Percentiles rank a stretch among this genome's conserved stretches.
Conservation (phyloP, 2,797 vertebrate species). For the Eulemur coronatus region DNA sequence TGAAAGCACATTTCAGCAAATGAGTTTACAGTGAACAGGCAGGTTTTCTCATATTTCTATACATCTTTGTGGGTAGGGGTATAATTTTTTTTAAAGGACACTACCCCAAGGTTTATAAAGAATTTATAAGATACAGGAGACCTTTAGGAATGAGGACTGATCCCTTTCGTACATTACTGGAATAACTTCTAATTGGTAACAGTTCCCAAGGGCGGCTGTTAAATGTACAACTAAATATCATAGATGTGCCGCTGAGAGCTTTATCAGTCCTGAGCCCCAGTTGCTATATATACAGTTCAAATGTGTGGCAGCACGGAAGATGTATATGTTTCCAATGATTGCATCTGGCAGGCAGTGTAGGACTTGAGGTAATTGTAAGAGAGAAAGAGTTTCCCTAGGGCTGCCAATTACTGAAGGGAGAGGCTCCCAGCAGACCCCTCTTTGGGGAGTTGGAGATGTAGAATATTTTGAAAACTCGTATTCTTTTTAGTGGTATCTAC, state of each 20-base stretch:
- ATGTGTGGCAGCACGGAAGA: background rate
- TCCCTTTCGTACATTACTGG: background rate
- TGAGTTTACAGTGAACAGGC: background rate
- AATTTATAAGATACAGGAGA: background rate
- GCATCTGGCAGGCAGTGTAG: background rate
- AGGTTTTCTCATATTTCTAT: background rate
- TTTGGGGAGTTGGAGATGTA: background rate
- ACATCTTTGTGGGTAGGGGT: background rate
- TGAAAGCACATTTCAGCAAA: slow-evolving; percentile 22
- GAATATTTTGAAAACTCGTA: background rate
- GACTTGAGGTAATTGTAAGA: background rate
- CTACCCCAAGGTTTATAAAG: background rate
- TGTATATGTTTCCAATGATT: background rate
- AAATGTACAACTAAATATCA: background rate
- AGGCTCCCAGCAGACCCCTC: background rate
- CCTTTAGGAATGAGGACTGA: background rate
- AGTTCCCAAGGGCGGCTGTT: background rate
- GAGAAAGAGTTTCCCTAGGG: background rate
- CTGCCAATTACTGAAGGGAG: background rate
- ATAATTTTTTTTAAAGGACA: background rate
- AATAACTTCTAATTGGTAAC: background rate
- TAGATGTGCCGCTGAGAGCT: background rate
- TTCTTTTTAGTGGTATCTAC: background rate
- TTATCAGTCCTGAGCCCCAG: background rate
- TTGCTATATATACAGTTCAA: background rate